Percentiles rank a stretch among this genome's conserved stretches.
phyloP scores from a whole-genome alignment of 2,888 invertebrate genomes.

The Lydus trimaculatus region DNA sequence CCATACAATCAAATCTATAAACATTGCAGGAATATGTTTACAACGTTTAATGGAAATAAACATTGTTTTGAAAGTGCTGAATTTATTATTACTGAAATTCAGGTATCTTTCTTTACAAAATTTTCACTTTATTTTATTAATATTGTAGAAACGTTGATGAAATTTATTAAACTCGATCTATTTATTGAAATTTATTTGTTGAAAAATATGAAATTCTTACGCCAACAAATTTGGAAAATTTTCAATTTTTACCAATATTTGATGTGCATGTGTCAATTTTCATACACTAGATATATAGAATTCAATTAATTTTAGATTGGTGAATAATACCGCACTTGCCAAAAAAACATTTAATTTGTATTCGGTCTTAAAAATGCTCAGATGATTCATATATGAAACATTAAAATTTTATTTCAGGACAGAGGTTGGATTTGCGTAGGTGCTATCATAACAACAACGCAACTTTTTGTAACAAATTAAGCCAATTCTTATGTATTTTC shows the following conservation, averaged over 20 bases:
- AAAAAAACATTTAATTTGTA: constrained; percentile 36
- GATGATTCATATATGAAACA: constrained; percentile 43
- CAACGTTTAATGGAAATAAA: not conserved
- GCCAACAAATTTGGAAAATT: not conserved
- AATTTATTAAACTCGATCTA: not conserved
- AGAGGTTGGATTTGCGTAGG: constrained; percentile 42
- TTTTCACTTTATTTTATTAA: not conserved
- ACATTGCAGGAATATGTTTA: constrained; percentile 23
- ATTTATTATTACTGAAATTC: not conserved
- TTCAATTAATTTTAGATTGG: constrained; percentile 38
- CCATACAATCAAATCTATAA: constrained; percentile 24
- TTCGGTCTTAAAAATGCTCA: constrained; percentile 34
- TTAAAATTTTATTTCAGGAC: constrained; percentile 29
- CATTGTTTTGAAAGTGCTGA: not conserved
- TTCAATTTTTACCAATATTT: not conserved
- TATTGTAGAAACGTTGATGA: not conserved
- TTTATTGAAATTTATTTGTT: not conserved
- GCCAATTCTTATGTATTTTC: not conserved
- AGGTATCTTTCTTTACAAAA: not conserved
- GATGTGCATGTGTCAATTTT: not conserved
- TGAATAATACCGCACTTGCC: constrained; percentile 45
- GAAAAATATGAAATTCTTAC: not conserved
- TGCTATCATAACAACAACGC: not conserved
- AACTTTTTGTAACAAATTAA: not conserved
- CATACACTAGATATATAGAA: not conserved